phyloP scores from a whole-genome alignment of 2,888 invertebrate genomes.

The Stenolophus ochropezus region DNA sequence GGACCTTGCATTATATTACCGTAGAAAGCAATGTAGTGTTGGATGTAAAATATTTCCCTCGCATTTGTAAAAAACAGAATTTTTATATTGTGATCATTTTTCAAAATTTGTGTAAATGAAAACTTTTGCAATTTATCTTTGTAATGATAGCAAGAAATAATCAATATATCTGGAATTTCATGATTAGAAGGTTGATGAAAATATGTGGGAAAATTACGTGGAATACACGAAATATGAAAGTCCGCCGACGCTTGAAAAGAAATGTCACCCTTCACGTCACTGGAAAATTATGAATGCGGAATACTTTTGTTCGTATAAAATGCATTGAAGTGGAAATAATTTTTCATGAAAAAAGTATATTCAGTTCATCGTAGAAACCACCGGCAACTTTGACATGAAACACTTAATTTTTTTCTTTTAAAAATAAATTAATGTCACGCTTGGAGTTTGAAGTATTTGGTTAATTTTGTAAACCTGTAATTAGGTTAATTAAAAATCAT shows the following conservation, averaged over 20 bases:
- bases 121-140: not conserved
- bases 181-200: not conserved
- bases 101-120: not conserved
- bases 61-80: too few species aligned
- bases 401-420: slow-evolving; percentile 2
- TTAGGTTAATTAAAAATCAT: slow-evolving; percentile 19
- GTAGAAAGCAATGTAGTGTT: not conserved
- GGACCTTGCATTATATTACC: not conserved
- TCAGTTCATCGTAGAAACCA: not conserved
- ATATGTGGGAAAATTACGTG: not conserved
- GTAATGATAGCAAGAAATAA: not conserved
- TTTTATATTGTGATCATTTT: not conserved
- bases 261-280: not conserved
- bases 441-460: not conserved
- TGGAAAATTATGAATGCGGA: not conserved
- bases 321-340: not conserved
- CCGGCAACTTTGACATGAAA: not conserved
- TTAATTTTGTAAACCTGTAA: slow-evolving; percentile 15
- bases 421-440: slow-evolving; percentile 2
- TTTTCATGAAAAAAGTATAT: not conserved
- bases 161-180: not conserved
- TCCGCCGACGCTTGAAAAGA: not conserved
- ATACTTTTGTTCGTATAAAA: not conserved
- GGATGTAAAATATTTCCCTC: not conserved
- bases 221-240: not conserved